A percentile compares a stretch with the other conserved stretches of the same genome.
These are phyloP conservation scores for Drosophila kurseongensis DNA, from an alignment of 1,140 invertebrate species.

Conservation along the genomic window DNA sequence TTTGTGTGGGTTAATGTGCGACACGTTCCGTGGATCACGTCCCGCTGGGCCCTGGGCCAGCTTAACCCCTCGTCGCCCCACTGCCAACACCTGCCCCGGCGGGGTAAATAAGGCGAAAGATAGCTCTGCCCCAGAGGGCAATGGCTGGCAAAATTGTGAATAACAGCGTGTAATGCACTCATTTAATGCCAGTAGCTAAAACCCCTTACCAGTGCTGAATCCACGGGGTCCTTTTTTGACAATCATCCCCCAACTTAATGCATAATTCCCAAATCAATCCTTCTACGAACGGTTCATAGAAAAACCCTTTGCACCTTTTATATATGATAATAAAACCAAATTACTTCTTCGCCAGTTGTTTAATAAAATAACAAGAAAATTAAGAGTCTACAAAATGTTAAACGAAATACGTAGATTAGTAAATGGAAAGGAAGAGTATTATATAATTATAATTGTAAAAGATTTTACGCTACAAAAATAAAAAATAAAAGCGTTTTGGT, in stretches of 20 bases:
- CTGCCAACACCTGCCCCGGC: constrained; percentile 9
- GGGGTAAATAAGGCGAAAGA: constrained; percentile 37
- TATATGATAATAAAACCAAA: background rate
- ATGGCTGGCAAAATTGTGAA: constrained; percentile 72
- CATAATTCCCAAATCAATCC: constrained; percentile 1
- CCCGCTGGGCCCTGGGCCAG: constrained; percentile 20
- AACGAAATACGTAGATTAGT: no score
- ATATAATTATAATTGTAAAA: constrained; percentile 87
- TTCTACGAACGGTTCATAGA: background rate
- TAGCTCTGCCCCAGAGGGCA: constrained; percentile 24
- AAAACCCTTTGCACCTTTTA: background rate
- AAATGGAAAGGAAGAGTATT: background rate
- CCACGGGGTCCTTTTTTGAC: constrained; percentile 21
- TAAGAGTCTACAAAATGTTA: no score
- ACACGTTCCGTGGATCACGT: constrained; percentile 26
- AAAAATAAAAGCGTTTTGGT: no score
- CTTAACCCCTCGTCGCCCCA: constrained; percentile 6
- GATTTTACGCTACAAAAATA: no score
- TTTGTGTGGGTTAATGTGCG: constrained; percentile 39
- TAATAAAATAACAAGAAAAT: no score
- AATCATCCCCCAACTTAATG: constrained; percentile 85
- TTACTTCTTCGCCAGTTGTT: no score
- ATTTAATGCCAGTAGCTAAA: constrained; percentile 60
- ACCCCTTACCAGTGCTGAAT: constrained; percentile 3
- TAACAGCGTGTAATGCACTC: constrained; percentile 77